Conservation (phyloP, 2,888 invertebrate species). For the Azorinus chamasolen region DNA sequence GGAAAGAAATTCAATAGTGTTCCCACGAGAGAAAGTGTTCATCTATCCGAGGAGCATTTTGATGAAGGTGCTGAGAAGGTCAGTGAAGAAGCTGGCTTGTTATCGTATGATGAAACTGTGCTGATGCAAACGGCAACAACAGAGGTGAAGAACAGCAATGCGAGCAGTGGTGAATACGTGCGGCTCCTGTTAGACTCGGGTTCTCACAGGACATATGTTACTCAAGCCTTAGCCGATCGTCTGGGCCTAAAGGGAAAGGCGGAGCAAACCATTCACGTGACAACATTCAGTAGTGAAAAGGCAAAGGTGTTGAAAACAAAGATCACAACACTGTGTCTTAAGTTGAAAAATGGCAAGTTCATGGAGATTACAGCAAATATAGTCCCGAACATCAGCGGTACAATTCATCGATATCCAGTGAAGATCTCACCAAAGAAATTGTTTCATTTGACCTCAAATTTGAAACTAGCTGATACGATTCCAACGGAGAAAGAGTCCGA, state of each 20-base stretch:
- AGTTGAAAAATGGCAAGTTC: slow-evolving; percentile 15
- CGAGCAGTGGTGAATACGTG: not conserved
- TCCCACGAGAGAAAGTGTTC: slow-evolving; percentile 7
- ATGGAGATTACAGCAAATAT: slow-evolving; percentile 28
- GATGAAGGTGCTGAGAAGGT: too few species aligned
- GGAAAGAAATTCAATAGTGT: slow-evolving; percentile 11
- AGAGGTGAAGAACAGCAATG: not conserved
- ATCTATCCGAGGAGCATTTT: not conserved
- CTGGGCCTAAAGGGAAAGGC: not conserved
- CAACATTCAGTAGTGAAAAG: slow-evolving; percentile 31
- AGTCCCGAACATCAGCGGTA: slow-evolving; percentile 26
- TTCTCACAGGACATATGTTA: too few species aligned
- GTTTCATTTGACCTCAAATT: slow-evolving; percentile 5
- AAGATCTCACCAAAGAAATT: not conserved
- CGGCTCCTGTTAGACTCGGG: slow-evolving; percentile 24
- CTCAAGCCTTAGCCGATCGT: too few species aligned
- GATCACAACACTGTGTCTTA: slow-evolving; percentile 16
- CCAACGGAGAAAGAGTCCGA: slow-evolving; percentile 4
- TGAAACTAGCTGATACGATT: slow-evolving; percentile 23
- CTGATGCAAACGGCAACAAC: slow-evolving; percentile 25
- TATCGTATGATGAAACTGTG: slow-evolving; percentile 4
- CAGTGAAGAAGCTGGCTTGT: too few species aligned
- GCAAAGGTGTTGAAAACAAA: slow-evolving; percentile 22
- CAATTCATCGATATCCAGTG: slow-evolving; percentile 17
- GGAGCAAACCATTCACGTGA: slow-evolving; percentile 23